phyloP scores from a whole-genome alignment of 1,140 invertebrate species.

The Drosophila yakuba region DNA sequence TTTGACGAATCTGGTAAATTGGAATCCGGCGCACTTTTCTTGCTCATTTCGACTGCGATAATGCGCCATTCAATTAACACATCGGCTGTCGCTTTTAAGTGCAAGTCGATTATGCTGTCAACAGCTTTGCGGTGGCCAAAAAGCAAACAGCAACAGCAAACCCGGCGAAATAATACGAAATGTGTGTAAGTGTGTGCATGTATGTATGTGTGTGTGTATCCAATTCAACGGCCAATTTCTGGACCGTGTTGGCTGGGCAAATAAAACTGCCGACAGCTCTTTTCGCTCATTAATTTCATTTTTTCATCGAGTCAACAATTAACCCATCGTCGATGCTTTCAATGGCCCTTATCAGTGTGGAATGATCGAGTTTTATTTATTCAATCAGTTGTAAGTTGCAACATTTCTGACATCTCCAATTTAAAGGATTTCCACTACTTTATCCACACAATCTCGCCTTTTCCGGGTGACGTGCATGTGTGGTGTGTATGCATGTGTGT shows the following conservation, averaged over 20 bases:
- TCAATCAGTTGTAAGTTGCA: constrained; percentile 20
- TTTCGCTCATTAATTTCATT: constrained; percentile 67
- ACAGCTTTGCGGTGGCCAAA: constrained; percentile 49
- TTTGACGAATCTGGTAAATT: constrained; percentile 5
- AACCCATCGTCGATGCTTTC: constrained; percentile 22
- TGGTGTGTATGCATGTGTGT: too few species aligned
- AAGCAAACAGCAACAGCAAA: constrained; percentile 11
- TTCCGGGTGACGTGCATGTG: not conserved
- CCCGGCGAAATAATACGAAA: not conserved
- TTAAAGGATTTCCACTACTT: constrained; percentile 12
- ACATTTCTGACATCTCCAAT: constrained; percentile 14
- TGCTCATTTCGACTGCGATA: constrained; percentile 21
- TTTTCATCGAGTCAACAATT: constrained; percentile 38
- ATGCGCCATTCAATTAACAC: constrained; percentile 65
- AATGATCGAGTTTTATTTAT: constrained; percentile 36
- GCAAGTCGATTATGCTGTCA: constrained; percentile 73
- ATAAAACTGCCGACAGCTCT: constrained; percentile 6
- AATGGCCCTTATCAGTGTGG: constrained; percentile 10
- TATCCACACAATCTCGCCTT: not conserved
- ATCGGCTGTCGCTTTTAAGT: constrained; percentile 51
- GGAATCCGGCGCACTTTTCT: not conserved
- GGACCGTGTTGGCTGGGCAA: not conserved
- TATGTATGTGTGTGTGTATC: too few species aligned
- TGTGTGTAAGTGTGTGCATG: not conserved
- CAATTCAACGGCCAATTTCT: constrained; percentile 9